Conservation (phyloP, 2,888 invertebrate species). For the Drosophila fulvimacula region DNA sequence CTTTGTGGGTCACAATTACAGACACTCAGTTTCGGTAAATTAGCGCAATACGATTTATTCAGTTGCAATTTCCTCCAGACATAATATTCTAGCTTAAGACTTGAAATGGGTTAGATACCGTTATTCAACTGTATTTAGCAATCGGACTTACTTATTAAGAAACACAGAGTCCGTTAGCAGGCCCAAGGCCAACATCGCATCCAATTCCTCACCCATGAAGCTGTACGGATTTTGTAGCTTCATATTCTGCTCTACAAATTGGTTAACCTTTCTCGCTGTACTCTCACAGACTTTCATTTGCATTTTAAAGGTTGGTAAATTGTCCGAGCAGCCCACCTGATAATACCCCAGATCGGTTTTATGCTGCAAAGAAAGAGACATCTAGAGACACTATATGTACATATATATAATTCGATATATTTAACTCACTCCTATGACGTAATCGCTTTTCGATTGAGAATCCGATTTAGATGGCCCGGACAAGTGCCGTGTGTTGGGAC, state of each 20-base stretch:
- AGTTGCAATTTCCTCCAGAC: not conserved
- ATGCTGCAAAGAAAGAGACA: not conserved
- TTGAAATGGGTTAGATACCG: not conserved
- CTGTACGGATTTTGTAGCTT: not conserved
- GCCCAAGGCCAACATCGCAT: not conserved
- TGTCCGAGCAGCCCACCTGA: not conserved
- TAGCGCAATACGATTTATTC: not conserved
- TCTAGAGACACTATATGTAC: no score
- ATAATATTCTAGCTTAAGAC: not conserved
- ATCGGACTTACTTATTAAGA: not conserved
- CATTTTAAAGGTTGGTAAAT: not conserved
- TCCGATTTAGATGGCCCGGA: not conserved
- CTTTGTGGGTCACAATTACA: not conserved
- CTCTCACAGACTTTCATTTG: not conserved
- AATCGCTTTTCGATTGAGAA: not conserved
- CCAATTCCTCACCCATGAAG: not conserved
- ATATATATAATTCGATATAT: not conserved
- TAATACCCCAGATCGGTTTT: not conserved
- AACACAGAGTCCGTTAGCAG: not conserved
- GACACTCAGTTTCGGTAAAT: not conserved
- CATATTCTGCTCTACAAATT: not conserved
- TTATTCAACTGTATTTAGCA: not conserved
- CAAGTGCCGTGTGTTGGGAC: not conserved
- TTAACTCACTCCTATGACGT: constrained; percentile 17
- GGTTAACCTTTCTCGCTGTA: constrained; percentile 3